Conservation (phyloP, 2,797 vertebrate species). For the Enteromius afrohamiltoni region DNA sequence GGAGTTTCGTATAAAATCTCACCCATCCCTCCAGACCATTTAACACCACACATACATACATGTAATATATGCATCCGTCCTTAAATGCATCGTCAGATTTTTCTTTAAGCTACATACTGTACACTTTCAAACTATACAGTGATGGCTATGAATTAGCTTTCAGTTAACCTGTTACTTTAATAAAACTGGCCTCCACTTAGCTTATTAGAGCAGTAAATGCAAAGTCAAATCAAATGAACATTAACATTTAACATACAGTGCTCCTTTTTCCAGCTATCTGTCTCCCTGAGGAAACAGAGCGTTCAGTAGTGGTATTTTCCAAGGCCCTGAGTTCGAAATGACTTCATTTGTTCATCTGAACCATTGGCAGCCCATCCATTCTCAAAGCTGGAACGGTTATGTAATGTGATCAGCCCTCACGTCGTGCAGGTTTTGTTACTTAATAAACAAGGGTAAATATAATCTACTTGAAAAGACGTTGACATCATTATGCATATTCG, state of each 20-base stretch:
- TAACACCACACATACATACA: constrained; percentile 36
- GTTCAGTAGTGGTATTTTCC: constrained; percentile 71
- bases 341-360: constrained; percentile 66
- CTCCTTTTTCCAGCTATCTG: background rate
- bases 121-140: constrained; percentile 33
- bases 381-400: constrained; percentile 46
- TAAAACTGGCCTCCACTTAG: background rate
- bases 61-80: background rate
- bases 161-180: constrained; percentile 2
- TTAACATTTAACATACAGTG: constrained; percentile 32
- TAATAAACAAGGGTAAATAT: constrained; percentile 25
- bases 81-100: constrained; percentile 16
- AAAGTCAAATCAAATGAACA: constrained; percentile 45
- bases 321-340: constrained; percentile 73
- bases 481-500: constrained; percentile 70
- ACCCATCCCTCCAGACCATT: constrained; percentile 30
- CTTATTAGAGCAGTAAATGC: constrained; percentile 47
- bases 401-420: constrained; percentile 42
- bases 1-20: constrained; percentile 36
- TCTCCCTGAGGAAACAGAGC: constrained; percentile 47
- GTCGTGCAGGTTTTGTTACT: constrained; percentile 1
- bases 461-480: constrained; percentile 69
- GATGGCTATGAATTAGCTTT: constrained; percentile 15
- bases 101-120: constrained; percentile 38
- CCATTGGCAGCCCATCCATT: constrained; percentile 65